Base-by-base conservation (phyloP, 2,888 invertebrate species). In the Drosophila diplacantha region DNA sequence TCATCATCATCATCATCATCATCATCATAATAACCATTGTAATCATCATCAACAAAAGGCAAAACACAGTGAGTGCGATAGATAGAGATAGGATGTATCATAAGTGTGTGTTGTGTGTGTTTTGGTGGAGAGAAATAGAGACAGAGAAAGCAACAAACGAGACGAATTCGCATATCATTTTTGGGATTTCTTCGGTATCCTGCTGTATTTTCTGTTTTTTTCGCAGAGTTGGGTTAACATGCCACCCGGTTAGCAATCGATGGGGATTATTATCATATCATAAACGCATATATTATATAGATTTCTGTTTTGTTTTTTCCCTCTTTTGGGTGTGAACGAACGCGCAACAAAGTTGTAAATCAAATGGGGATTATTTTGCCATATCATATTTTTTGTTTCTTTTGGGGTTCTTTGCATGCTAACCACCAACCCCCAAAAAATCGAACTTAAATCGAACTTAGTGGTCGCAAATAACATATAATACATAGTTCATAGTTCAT, bases 91-190 rank as follows among this genome's bases (percentile, higher is more conserved):
- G 11, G 31, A 56, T 68, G 65, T 70, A 26, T 26, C 8, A 26
- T 24, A 11, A 11, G 29, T 29, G 26, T 26, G 26, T 26, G 53
- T 31, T 12, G 3, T 7, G 65, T 58, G 53, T 31, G n/a, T 47
- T 31, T 59, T 32, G 41, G n/a, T 16, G 24, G 35, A 51, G 20
- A 52, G 20, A 66, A 39, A 56, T 32, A 60, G 51, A 58, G 46
- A 58, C 31, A 58, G 57, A 66, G 68, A 51, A 58, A 58, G 68
- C 68, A 67, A 64, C 63, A 60, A 52, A 55, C 54, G 35, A 55
- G 35, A 54, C 34, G 43, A 43, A 50, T 50, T 61, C 63, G 61
- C 61, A 61, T 61, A 61, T 61, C 63, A 61, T 62, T 62, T 38
- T 32, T 32, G 46, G 60, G 61, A 60, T 60, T 60, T 50, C 18